Evolutionary conservation across 35 echinoderm and acorn worm species (phyloP), one percentile per base, ranked within the genome.

Genomic region (Chiridota heheva): DNA sequence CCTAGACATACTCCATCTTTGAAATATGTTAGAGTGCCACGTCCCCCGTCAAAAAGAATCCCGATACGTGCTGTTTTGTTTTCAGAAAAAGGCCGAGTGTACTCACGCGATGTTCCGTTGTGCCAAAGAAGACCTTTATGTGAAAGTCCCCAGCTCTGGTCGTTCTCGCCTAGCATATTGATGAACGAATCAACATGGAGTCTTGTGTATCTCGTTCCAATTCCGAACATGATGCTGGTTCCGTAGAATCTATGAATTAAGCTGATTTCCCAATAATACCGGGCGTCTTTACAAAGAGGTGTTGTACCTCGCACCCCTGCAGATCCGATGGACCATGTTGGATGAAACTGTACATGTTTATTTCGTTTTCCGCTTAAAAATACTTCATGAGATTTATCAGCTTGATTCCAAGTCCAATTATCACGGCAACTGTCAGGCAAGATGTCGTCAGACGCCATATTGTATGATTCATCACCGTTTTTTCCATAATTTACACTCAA

Each of bases 51-150:
- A 66, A 87, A 96, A 7, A 87, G 64, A 22, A 96, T 25, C 15
- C 93, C 88, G 22, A 96, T 43, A 1, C 58, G 77, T 25, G 93
- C 84, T 13, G 77, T 43, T 69, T 86, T 35, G 65, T 90, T 82
- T 30, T 91, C 83, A 33, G 43, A 44, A 67, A 96, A 96, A 3
- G 93, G 93, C 13, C 78, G 56, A 20, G 88, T 91, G 84, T 87
- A 96, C 34, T 76, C 70, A 39, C 36, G 45, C 15, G 87, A 82
- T 5, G 55, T 76, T 13, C 88, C 93, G 25, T 36, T 72, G 53
- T 96, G 88, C 93, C 93, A 96, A 2, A 88, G 51, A 4, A 89
- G 61, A 17, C 93, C 93, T 70, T 90, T 90, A 49, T 96, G 93
- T 17, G 93, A 96, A 12, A 96, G 47, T 22, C 93, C 93, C 87